Evolutionary conservation across 2,113 vertebrate species (phyloP).

Genomic region (Gymnogyps californianus): DNA sequence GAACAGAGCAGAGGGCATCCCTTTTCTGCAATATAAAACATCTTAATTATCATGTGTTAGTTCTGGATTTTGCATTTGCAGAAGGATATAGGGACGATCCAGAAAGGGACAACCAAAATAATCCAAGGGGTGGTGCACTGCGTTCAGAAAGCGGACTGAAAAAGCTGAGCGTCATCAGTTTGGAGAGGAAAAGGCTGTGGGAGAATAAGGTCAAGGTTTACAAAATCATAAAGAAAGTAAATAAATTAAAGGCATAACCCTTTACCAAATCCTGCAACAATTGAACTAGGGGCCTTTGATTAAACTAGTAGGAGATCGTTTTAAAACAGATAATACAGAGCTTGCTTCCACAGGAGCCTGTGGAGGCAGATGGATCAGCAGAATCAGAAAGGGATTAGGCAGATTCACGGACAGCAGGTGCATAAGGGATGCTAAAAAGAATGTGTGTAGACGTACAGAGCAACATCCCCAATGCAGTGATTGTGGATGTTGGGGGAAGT

Average conservation of each 20-base stretch:
- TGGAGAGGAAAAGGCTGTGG: background rate
- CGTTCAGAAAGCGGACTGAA: background rate
- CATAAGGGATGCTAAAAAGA: background rate
- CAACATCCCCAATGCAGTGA: background rate
- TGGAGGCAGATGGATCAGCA: background rate
- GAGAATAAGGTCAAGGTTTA: background rate
- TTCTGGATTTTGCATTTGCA: background rate
- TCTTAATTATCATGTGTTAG: background rate
- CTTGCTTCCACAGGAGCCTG: background rate
- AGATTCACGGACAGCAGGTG: background rate
- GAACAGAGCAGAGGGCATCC: background rate
- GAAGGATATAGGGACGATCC: background rate
- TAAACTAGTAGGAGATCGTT: background rate
- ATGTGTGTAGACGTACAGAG: rapidly evolving
- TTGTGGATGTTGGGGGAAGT: background rate
- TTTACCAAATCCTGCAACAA: background rate
- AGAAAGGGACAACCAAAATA: background rate
- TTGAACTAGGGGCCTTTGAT: background rate
- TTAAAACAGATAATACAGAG: background rate
- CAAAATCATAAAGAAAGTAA: background rate
- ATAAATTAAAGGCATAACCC: background rate
- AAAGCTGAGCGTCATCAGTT: background rate
- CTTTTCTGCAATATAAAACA: background rate
- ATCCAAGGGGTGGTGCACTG: background rate
- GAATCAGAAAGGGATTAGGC: background rate